Conservation (phyloP, 2,888 invertebrate genomes). For the Drosophila yooni region DNA sequence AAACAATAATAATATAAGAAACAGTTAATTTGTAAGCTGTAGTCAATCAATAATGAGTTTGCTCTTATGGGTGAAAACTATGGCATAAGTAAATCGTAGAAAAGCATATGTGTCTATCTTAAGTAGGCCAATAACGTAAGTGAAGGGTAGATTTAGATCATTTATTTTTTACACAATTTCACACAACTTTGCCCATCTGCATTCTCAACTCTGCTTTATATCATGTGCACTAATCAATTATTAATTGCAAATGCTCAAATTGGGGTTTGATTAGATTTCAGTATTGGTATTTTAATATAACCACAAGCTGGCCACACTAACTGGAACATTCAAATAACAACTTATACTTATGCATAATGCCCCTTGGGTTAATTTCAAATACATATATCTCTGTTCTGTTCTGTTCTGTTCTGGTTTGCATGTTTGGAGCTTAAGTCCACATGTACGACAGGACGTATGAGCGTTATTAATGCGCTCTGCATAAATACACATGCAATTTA, state of each 20-base stretch:
- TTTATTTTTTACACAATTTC: neutral
- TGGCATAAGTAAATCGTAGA: neutral
- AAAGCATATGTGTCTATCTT: neutral
- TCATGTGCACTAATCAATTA: neutral
- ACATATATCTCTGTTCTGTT: constrained; percentile 1
- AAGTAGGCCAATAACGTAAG: neutral
- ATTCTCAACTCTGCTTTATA: neutral
- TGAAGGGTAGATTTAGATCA: neutral
- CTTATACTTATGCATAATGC: neutral
- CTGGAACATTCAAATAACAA: constrained; percentile 28
- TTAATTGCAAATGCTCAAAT: neutral
- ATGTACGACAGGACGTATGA: constrained; percentile 67
- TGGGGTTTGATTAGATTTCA: neutral
- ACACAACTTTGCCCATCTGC: neutral
- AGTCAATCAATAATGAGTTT: neutral
- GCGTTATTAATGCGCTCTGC: constrained; percentile 70
- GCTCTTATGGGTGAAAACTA: too few species aligned
- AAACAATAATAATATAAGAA: neutral
- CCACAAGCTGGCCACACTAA: constrained; percentile 11
- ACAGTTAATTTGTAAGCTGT: neutral
- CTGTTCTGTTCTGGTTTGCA: constrained; percentile 6
- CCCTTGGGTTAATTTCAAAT: constrained; percentile 20
- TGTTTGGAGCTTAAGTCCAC: constrained; percentile 19
- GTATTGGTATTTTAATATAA: neutral
- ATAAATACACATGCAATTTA: constrained; percentile 67